A percentile compares a stretch with the other conserved stretches of the same genome.
Conservation (phyloP, 2,113 vertebrate genomes). For the Ginglymostoma cirratum region DNA sequence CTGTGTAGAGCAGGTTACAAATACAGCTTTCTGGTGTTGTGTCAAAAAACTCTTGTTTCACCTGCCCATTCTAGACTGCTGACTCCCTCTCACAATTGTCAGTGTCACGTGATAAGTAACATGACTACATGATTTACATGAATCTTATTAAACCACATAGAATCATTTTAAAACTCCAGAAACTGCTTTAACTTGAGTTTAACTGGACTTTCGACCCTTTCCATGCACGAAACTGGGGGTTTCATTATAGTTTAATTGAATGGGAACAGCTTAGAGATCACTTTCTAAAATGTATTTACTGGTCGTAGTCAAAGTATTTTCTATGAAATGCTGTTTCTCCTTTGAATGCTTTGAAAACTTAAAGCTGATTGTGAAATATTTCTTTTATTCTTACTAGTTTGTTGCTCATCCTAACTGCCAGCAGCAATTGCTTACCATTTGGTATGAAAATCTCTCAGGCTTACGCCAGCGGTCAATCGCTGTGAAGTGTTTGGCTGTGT, state of each 20-base stretch:
- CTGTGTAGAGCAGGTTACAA: no score
- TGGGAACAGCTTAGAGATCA: background rate
- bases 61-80: no score
- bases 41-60: no score
- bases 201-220: background rate
- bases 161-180: no score
- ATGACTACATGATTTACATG: no score
- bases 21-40: no score
- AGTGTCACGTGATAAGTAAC: no score
- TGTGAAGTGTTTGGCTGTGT: slow-evolving; percentile 90
- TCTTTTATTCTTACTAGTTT: slow-evolving; percentile 66
- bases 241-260: no score
- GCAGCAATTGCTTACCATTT: slow-evolving; percentile 92
- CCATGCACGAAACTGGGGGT: background rate
- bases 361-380: slow-evolving; percentile 39
- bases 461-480: slow-evolving; percentile 88
- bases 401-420: slow-evolving; percentile 97
- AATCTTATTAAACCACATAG: no score
- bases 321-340: background rate
- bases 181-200: no score
- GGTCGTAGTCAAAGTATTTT: background rate
- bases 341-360: background rate
- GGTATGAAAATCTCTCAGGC: slow-evolving; percentile 93
- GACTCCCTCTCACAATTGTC: no score
- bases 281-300: background rate